Evolutionary conservation across 1,140 invertebrate species (phyloP).

Genomic region (Harpegnathos saltator): DNA sequence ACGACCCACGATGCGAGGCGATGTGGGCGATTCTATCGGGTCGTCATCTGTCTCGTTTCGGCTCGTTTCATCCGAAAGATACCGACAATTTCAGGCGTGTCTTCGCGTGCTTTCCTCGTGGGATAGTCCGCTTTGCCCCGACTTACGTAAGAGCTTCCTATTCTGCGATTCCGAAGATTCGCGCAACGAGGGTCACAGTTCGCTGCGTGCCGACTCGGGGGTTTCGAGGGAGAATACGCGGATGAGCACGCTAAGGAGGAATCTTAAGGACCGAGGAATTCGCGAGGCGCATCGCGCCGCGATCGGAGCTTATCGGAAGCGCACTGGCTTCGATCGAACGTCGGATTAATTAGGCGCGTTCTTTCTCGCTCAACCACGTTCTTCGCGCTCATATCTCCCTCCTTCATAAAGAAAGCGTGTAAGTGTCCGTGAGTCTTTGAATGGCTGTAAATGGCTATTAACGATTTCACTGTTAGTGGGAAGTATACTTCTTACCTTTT

Average conservation of each 20-base stretch:
- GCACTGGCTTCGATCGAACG: background rate
- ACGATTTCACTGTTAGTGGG: too few species aligned
- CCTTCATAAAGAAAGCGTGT: too few species aligned
- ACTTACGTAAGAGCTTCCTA: slow-evolving; percentile 47
- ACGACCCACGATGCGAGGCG: background rate
- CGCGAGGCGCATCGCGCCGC: background rate
- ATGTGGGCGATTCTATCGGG: slow-evolving; percentile 10
- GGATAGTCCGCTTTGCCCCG: background rate
- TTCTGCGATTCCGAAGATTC: slow-evolving; percentile 8
- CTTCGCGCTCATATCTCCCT: too few species aligned
- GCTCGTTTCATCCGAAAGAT: slow-evolving; percentile 2
- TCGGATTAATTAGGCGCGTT: background rate
- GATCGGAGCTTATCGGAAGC: background rate
- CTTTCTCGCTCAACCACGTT: too few species aligned
- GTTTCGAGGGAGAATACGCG: slow-evolving; percentile 33
- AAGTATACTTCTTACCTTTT: too few species aligned
- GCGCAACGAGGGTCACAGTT: slow-evolving; percentile 15
- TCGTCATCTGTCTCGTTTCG: background rate
- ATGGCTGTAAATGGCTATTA: background rate
- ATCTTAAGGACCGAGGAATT: slow-evolving; percentile 5
- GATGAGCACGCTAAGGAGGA: background rate
- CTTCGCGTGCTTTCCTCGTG: background rate
- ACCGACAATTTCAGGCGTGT: background rate
- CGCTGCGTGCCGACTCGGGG: background rate
- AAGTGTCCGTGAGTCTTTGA: too few species aligned